Base-by-base conservation (phyloP, 2,888 invertebrate genomes). In the Stictocephala bisonia region DNA sequence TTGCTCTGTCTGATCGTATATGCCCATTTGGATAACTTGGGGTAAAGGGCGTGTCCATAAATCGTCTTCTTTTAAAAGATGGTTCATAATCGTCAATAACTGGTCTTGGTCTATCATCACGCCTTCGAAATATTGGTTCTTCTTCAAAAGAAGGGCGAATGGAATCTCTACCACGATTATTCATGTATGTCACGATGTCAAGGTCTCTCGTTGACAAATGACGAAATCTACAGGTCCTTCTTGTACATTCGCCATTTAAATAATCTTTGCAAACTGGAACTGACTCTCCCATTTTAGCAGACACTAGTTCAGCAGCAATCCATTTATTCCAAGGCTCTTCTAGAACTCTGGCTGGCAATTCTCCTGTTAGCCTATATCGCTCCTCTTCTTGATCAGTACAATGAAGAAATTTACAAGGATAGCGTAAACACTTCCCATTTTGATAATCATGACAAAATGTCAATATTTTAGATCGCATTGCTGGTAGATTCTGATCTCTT, bases 321-420 rank as follows among this genome's bases (percentile, higher is more conserved):
- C 72, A 66, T 41, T 66, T 72, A 41, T 72, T 67, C 67, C 64
- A 66, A 18, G 66, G 72, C n/a, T 64, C 66, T 4, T 64, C 53
- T 1, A 72, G 31, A 13, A 73, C 29, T 81, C 79, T 71, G 29
- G 85, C 84, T 1, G 93, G 92, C 80, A 94, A 85, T 81, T 91
- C 90, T 0, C 93, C 93, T 11, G 90, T 91, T 64, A 87, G 86
- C 78, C 90, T 88, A 80, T 91, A 94, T 79, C 90, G 91, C 74
- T 90, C 89, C 79, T 93, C 93, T 81, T 93, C 93, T 79, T 91
- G 91, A 75, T 88, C 87, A 18, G 91, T 86, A 0, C 93, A 93
- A 83, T 94, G 94, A 50, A 93, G 86, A 82, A 93, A 93, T 80
- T 90, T 90, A 80, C 93, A 93, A 73, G 89, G 90, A 2, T 88